Conservation (phyloP, 2,888 invertebrate genomes). For the Anticlea derivata region DNA sequence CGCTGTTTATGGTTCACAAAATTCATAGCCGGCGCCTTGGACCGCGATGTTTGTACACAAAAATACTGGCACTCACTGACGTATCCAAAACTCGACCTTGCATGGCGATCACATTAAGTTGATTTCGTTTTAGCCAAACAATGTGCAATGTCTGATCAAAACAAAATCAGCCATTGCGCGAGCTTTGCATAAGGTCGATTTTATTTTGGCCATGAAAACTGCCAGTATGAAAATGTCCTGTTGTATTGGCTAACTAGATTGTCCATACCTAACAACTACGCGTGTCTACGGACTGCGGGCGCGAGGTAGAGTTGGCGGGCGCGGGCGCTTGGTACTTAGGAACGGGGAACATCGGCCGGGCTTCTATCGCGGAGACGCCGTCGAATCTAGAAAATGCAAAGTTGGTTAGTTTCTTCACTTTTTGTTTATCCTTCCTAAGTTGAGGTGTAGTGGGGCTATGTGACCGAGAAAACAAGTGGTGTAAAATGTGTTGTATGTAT, state of each 20-base stretch:
- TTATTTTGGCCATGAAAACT: neutral
- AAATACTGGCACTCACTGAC: neutral
- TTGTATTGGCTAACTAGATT: slow-evolving; percentile 8
- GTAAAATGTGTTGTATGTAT: too few relatives aligned
- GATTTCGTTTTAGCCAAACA: neutral
- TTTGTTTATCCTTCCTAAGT: too few relatives aligned
- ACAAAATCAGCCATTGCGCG: neutral
- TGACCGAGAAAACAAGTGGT: too few relatives aligned
- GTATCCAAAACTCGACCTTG: neutral
- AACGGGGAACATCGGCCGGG: slow-evolving; percentile 71
- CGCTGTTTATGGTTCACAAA: slow-evolving; percentile 1
- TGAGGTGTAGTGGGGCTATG: too few relatives aligned
- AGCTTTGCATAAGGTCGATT: neutral
- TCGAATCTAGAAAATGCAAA: slow-evolving; percentile 56
- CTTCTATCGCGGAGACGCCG: slow-evolving; percentile 63
- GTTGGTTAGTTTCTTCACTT: slow-evolving; percentile 1
- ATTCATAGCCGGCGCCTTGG: neutral
- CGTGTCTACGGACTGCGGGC: slow-evolving; percentile 41
- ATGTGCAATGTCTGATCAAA: neutral
- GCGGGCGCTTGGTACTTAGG: slow-evolving; percentile 49
- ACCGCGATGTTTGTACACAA: slow-evolving; percentile 6
- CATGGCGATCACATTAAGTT: neutral
- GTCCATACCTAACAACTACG: slow-evolving; percentile 47
- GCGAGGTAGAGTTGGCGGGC: slow-evolving; percentile 36
- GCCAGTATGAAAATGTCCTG: neutral